phyloP scores from a whole-genome alignment of 1,140 invertebrate genomes.

The Scaptomyza pallida region DNA sequence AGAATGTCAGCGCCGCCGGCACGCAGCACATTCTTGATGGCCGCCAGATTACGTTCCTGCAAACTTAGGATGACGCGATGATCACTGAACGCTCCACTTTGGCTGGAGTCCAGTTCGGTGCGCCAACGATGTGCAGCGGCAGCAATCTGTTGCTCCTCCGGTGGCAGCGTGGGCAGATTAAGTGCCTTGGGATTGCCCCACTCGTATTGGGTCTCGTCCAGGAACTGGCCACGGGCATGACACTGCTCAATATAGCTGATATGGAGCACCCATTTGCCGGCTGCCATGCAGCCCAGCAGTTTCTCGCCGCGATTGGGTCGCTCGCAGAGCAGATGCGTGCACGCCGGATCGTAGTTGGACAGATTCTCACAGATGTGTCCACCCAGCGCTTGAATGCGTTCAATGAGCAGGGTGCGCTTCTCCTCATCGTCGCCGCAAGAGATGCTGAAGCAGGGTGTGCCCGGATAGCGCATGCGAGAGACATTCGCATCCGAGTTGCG shows the following conservation, averaged over 20 bases:
- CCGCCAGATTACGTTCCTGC: slow-evolving; percentile 86
- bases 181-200: slow-evolving; percentile 89
- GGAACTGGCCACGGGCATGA: slow-evolving; percentile 86
- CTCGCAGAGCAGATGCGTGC: slow-evolving; percentile 91
- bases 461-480: slow-evolving; percentile 53
- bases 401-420: slow-evolving; percentile 56
- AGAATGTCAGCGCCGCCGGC: slow-evolving; percentile 90
- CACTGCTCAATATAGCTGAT: slow-evolving; percentile 90
- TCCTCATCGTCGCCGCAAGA: slow-evolving; percentile 71
- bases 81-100: slow-evolving; percentile 86
- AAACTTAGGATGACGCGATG: slow-evolving; percentile 90
- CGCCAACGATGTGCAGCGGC: slow-evolving; percentile 88
- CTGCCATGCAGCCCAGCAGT: slow-evolving; percentile 91
- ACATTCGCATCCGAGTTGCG: slow-evolving; percentile 34
- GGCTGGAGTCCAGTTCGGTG: slow-evolving; percentile 42
- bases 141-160: slow-evolving; percentile 85
- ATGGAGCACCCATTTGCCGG: slow-evolving; percentile 94
- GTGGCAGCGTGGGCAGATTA: slow-evolving; percentile 84
- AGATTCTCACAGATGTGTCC: slow-evolving; percentile 84
- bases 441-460: slow-evolving; percentile 74
- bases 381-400: slow-evolving; percentile 87
- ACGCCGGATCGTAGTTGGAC: slow-evolving; percentile 87
- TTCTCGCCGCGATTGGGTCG: slow-evolving; percentile 93
- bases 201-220: slow-evolving; percentile 92
- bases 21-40: slow-evolving; percentile 88